Evolutionary conservation across 2,113 vertebrate species (phyloP).

Genomic region (Heptranchias perlo): DNA sequence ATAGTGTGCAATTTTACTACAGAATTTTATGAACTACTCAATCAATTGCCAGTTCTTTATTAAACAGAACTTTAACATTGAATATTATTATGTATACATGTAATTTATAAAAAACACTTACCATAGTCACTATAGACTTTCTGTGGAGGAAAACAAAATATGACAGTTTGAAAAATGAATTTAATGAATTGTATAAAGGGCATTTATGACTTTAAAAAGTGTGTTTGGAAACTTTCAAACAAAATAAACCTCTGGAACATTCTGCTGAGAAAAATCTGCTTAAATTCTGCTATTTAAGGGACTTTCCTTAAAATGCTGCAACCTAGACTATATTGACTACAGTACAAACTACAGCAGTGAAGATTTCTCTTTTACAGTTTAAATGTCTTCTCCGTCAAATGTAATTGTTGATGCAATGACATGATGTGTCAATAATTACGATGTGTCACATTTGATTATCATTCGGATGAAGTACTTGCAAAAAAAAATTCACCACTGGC

Average conservation of each 20-base stretch:
- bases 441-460: neutral
- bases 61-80: neutral
- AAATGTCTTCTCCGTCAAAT: neutral
- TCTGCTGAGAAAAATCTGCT: neutral
- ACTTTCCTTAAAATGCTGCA: neutral
- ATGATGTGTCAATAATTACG: neutral
- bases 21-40: conserved; percentile 24
- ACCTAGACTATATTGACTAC: neutral
- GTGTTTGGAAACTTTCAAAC: neutral
- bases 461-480: neutral
- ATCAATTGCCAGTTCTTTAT: neutral
- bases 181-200: neutral
- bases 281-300: neutral
- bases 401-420: neutral
- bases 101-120: neutral
- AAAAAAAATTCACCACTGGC: neutral
- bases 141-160: conserved; percentile 28
- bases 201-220: neutral
- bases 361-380: neutral
- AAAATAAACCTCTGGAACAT: neutral
- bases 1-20: neutral
- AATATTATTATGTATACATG: neutral
- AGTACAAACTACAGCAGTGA: neutral
- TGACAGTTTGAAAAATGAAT: neutral
- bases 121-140: conserved; percentile 7